Conservation (phyloP, 1,140 invertebrate species). For the Andrena cerasifolii region DNA sequence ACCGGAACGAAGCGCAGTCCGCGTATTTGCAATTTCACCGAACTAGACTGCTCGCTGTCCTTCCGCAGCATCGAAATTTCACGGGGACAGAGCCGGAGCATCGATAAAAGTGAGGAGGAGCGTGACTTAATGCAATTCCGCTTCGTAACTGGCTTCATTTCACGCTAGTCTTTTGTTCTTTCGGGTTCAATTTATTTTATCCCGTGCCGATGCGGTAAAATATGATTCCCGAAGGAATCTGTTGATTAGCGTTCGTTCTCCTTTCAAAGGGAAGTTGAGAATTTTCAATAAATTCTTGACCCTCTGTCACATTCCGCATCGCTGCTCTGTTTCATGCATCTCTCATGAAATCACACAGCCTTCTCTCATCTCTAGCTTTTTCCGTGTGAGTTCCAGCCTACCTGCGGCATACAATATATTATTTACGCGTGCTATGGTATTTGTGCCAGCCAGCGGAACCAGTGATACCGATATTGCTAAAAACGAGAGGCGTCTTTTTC, state of each 20-base stretch:
- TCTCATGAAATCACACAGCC: no score
- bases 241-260: background rate
- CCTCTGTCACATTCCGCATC: no score
- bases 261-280: background rate
- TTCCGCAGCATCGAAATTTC: background rate
- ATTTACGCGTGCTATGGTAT: background rate
- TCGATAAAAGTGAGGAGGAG: constrained; percentile 15
- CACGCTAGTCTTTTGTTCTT: constrained; percentile 19
- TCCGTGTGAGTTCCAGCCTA: background rate
- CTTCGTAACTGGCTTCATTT: constrained; percentile 10
- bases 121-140: constrained; percentile 35
- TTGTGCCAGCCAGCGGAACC: background rate
- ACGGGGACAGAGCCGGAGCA: background rate
- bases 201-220: background rate
- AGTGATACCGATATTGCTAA: constrained; percentile 29
- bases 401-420: background rate
- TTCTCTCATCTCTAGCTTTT: no score
- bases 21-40: constrained; percentile 22
- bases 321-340: no score
- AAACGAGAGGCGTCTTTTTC: background rate
- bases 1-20: background rate
- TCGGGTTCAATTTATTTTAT: constrained; percentile 12
- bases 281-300: background rate
- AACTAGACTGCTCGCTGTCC: background rate
- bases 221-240: constrained; percentile 3